Conservation (phyloP, 2,888 invertebrate species). For the Thecocarcelia acutangulata region DNA sequence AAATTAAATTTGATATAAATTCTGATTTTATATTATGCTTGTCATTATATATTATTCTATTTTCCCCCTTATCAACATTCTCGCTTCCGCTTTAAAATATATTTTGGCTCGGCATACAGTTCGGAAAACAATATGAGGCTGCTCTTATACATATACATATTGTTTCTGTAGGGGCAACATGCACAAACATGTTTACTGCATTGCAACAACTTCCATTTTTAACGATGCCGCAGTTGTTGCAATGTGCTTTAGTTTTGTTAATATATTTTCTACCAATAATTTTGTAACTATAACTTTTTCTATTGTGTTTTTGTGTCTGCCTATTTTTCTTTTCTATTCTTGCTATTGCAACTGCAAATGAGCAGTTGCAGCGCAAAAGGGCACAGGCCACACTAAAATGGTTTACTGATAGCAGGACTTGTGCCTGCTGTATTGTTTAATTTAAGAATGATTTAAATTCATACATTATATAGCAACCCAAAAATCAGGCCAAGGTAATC, state of each 20-base stretch:
- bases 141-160: constrained; percentile 7
- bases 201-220: constrained; percentile 44
- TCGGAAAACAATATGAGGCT: constrained; percentile 29
- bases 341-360: constrained; percentile 40
- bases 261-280: constrained; percentile 56
- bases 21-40: not conserved
- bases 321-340: constrained; percentile 2
- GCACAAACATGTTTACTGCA: constrained; percentile 47
- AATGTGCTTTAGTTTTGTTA: constrained; percentile 50
- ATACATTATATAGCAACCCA: too few species aligned
- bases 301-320: constrained; percentile 43
- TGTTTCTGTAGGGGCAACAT: constrained; percentile 41
- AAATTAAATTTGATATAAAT: not conserved
- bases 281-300: constrained; percentile 56
- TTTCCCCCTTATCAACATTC: not conserved
- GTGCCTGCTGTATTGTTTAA: too few species aligned
- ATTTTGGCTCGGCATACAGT: constrained; percentile 39
- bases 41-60: constrained; percentile 22
- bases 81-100: constrained; percentile 25
- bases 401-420: too few species aligned
- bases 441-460: too few species aligned
- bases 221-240: constrained; percentile 50
- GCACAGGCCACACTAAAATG: too few species aligned
- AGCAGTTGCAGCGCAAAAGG: too few species aligned
- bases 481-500: too few species aligned